These are phyloP conservation scores for Porites evermanni DNA, from an alignment of 92 coral and sea anemone genomes.

Conservation along the genomic window DNA sequence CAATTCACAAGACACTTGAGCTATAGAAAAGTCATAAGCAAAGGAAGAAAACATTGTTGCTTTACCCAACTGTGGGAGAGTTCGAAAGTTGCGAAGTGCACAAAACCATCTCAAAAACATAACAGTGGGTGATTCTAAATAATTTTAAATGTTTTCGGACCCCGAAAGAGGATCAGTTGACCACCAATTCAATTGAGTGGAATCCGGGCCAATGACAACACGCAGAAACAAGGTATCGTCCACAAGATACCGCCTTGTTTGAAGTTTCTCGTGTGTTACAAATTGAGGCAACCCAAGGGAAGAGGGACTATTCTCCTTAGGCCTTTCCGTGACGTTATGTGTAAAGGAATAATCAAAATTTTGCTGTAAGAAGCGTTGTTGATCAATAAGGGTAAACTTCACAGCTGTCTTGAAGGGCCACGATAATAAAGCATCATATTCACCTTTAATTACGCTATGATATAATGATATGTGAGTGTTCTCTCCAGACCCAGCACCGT, in stretches of 20 bases:
- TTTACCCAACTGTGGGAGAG: no score
- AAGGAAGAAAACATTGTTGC: no score
- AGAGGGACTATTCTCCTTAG: not conserved
- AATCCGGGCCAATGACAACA: constrained; percentile 13
- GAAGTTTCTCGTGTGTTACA: constrained; percentile 24
- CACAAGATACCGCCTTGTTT: constrained; percentile 38
- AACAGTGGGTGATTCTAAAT: no score
- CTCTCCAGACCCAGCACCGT: constrained; percentile 7
- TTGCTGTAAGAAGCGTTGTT: not conserved
- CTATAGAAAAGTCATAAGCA: no score
- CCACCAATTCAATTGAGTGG: not conserved
- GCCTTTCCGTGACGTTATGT: not conserved
- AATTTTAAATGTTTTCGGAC: no score
- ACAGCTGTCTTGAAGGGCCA: constrained; percentile 58
- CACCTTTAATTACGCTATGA: constrained; percentile 40
- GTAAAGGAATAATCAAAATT: constrained; percentile 5
- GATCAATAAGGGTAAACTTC: constrained; percentile 56
- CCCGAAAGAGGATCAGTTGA: not conserved
- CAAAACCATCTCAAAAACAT: no score
- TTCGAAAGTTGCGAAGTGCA: no score
- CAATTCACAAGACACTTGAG: no score
- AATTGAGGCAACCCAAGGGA: not conserved
- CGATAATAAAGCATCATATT: constrained; percentile 54
- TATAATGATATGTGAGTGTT: constrained; percentile 40
- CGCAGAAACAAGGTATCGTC: constrained; percentile 52